Conservation (phyloP, 2,888 invertebrate genomes). For the Chouioia cunea region DNA sequence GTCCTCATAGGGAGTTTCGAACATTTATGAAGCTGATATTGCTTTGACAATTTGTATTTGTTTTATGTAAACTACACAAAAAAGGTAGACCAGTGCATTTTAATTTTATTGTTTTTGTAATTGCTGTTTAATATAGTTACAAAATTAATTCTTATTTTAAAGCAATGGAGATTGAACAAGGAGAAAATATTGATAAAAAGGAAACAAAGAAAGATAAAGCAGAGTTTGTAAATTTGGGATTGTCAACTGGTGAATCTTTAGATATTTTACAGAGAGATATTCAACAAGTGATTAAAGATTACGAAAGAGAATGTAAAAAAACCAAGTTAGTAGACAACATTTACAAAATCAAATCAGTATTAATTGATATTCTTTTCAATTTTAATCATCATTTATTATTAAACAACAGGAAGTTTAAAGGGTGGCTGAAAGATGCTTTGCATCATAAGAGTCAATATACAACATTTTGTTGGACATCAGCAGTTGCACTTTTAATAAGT, state of each 20-base stretch:
- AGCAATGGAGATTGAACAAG: constrained; percentile 37
- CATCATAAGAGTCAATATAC: constrained; percentile 74
- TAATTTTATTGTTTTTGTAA: too few species aligned
- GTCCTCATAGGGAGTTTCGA: too few species aligned
- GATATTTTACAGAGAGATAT: constrained; percentile 80
- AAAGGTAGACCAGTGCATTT: not conserved
- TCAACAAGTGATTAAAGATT: constrained; percentile 74
- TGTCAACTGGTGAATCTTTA: constrained; percentile 78
- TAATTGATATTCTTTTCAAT: not conserved
- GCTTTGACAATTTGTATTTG: too few species aligned
- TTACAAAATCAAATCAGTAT: not conserved
- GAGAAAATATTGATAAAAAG: constrained; percentile 24
- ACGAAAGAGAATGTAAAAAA: constrained; percentile 74
- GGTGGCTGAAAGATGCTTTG: constrained; percentile 71
- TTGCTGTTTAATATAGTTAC: too few species aligned
- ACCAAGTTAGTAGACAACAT: constrained; percentile 67
- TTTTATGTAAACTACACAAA: too few species aligned
- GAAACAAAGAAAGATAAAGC: constrained; percentile 30
- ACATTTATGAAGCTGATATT: too few species aligned
- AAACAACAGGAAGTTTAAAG: constrained; percentile 66
- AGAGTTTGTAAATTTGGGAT: constrained; percentile 66
- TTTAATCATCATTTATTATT: too few species aligned
- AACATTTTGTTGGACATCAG: constrained; percentile 78
- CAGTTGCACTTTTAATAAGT: constrained; percentile 72
- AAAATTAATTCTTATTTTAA: not conserved